phyloP scores from a whole-genome alignment of 2,113 vertebrate species.

The Propithecus coquereli region DNA sequence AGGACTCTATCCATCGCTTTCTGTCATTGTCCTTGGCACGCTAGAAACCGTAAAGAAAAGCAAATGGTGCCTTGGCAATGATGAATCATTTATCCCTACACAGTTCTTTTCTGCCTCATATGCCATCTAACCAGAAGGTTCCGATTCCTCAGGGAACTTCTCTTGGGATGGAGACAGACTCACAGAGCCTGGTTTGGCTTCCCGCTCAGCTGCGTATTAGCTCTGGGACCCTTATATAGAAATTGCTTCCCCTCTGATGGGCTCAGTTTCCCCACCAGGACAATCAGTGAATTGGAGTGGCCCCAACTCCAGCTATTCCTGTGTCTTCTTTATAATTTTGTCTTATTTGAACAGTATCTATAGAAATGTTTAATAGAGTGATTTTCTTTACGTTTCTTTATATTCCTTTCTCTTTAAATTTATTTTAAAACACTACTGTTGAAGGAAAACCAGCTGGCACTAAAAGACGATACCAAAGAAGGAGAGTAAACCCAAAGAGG shows the following conservation, averaged over 20 bases:
- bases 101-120: neutral
- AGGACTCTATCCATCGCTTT: neutral
- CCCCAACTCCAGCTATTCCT: neutral
- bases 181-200: neutral
- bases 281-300: neutral
- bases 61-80: neutral
- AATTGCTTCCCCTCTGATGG: neutral
- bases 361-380: neutral
- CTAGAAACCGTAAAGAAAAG: neutral
- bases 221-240: neutral
- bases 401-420: neutral
- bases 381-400: conserved; percentile 1
- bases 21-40: neutral
- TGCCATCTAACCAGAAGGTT: neutral
- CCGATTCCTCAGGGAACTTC: neutral
- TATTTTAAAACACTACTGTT: neutral
- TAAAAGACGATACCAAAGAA: neutral
- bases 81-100: neutral
- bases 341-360: neutral
- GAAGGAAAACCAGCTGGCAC: neutral
- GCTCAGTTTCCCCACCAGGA: neutral
- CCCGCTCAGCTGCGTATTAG: neutral
- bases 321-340: neutral
- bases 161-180: neutral
- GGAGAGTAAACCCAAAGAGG: neutral